phyloP scores from a whole-genome alignment of 2,888 invertebrate genomes.

The Tholera decimalis region DNA sequence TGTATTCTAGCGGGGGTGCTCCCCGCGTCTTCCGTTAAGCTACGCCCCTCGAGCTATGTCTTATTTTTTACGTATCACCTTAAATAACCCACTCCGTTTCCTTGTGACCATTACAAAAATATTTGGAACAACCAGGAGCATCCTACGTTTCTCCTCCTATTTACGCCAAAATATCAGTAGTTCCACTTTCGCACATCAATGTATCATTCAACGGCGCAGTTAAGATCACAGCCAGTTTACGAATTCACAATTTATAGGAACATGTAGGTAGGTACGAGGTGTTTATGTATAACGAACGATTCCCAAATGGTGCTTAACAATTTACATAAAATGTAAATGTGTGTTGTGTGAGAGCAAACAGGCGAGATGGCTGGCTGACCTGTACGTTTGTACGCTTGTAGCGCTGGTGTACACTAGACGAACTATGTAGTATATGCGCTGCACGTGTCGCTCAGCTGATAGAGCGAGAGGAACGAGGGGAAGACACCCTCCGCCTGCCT shows the following conservation, averaged over 20 bases:
- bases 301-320: constrained; percentile 56
- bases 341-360: constrained; percentile 58
- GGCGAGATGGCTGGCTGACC: constrained; percentile 52
- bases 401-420: constrained; percentile 79
- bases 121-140: constrained; percentile 15
- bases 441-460: constrained; percentile 90
- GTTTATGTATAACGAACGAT: constrained; percentile 61
- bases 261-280: constrained; percentile 31
- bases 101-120: neutral
- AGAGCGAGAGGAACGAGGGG: constrained; percentile 80
- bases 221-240: constrained; percentile 46
- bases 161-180: constrained; percentile 10
- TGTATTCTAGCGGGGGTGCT: too few species aligned
- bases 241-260: constrained; percentile 45
- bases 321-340: constrained; percentile 62
- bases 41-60: too few species aligned
- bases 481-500: constrained; percentile 75
- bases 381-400: constrained; percentile 48
- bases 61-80: too few species aligned
- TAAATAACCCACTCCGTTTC: neutral
- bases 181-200: constrained; percentile 33
- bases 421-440: constrained; percentile 79
- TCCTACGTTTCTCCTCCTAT: constrained; percentile 15
- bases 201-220: constrained; percentile 41
- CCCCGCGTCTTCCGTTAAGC: too few species aligned